Conservation (phyloP, 2,888 invertebrate species). For the Neoscelio sp. region DNA sequence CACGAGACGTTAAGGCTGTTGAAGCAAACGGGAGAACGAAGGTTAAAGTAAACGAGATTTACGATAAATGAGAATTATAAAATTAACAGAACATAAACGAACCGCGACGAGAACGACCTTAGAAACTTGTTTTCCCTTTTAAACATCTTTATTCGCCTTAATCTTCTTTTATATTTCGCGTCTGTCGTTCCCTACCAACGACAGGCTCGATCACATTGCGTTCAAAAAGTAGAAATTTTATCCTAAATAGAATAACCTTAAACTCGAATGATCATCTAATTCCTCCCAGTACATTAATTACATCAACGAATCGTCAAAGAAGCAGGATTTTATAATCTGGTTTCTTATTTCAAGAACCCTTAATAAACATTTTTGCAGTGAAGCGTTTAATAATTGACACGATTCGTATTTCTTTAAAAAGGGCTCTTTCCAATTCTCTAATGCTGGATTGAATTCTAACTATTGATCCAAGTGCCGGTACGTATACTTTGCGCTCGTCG, state of each 20-base stretch:
- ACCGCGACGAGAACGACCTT: background rate
- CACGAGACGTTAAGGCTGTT: background rate
- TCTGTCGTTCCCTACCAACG: too few relatives aligned
- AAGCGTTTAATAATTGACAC: background rate
- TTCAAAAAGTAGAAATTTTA: too few relatives aligned
- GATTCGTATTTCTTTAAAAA: constrained; percentile 28
- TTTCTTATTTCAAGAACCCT: background rate
- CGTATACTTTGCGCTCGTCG: constrained; percentile 24
- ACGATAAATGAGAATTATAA: constrained; percentile 24
- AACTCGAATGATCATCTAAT: constrained; percentile 17
- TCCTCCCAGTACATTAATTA: constrained; percentile 19
- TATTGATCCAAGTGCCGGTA: constrained; percentile 51
- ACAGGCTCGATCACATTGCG: background rate
- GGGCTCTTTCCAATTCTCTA: constrained; percentile 59
- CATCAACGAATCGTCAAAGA: background rate
- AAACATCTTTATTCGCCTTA: too few relatives aligned
- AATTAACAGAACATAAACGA: constrained; percentile 20
- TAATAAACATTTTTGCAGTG: constrained; percentile 3
- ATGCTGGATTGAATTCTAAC: constrained; percentile 54
- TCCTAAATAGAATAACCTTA: too few relatives aligned
- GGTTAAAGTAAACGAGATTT: constrained; percentile 1
- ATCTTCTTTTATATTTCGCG: too few relatives aligned
- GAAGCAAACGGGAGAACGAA: background rate
- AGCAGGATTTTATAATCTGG: constrained; percentile 5
- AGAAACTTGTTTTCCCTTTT: too few relatives aligned